Conservation (phyloP, 2,113 vertebrate genomes). For the Pholis gunnellus region DNA sequence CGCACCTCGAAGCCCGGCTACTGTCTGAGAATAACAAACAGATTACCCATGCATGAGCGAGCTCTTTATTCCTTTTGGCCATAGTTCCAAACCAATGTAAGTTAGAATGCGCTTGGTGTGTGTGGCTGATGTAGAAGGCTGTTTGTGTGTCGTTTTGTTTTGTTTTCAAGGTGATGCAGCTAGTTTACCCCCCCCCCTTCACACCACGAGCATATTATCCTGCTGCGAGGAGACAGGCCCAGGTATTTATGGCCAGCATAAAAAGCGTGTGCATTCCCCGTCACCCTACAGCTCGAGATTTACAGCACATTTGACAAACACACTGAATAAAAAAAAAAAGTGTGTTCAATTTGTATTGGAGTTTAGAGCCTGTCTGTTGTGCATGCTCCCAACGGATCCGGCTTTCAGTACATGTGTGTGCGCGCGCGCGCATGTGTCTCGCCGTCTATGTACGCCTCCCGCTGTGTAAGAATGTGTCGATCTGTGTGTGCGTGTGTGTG, state of each 20-base stretch:
- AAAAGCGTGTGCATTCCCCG: constrained; percentile 75
- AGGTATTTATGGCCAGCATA: constrained; percentile 80
- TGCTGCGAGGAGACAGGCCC: constrained; percentile 66
- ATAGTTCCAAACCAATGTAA: constrained; percentile 37
- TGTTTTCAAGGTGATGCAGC: constrained; percentile 69
- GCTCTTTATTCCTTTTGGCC: constrained; percentile 49
- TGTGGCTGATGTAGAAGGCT: constrained; percentile 26
- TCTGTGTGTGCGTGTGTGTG: constrained; percentile 38
- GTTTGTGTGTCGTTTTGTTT: constrained; percentile 56
- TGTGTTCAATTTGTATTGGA: constrained; percentile 79
- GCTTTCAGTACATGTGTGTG: constrained; percentile 52
- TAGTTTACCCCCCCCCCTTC: constrained; percentile 55
- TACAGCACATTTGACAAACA: constrained; percentile 75
- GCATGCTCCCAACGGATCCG: constrained; percentile 66
- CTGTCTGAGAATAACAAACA: constrained; percentile 60
- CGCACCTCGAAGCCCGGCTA: constrained; percentile 16
- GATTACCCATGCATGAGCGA: constrained; percentile 54
- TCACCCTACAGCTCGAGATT: constrained; percentile 73
- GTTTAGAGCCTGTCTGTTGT: constrained; percentile 78
- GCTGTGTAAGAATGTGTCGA: constrained; percentile 62
- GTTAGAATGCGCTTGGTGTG: constrained; percentile 33
- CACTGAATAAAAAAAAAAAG: constrained; percentile 49
- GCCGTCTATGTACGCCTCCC: constrained; percentile 50
- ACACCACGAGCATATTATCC: constrained; percentile 71
- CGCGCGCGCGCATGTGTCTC: constrained; percentile 27